Evolutionary conservation across 1,140 invertebrate species (phyloP).

Genomic region (Drosophila busckii): DNA sequence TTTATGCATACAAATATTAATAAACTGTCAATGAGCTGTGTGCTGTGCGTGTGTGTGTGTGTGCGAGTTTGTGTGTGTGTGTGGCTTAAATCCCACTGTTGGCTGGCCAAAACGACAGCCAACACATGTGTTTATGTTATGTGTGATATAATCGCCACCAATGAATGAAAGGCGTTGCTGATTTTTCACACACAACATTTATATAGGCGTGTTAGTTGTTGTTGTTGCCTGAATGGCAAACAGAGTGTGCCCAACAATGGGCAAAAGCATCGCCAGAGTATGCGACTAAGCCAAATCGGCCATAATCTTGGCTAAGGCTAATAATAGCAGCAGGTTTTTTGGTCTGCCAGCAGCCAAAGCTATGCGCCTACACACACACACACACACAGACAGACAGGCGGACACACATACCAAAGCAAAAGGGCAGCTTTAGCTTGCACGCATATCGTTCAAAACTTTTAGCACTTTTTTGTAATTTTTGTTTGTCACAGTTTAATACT

Average conservation of each 20-base stretch:
- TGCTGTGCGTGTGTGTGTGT: conserved; percentile 15
- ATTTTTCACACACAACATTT: conserved; percentile 52
- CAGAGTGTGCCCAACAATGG: conserved; percentile 15
- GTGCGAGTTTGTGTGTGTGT: conserved; percentile 11
- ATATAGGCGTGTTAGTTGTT: too few species aligned
- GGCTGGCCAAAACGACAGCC: conserved; percentile 67
- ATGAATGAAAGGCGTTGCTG: conserved; percentile 64
- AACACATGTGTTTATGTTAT: conserved; percentile 35
- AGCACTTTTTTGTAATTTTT: conserved; percentile 14
- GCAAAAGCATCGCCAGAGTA: neutral
- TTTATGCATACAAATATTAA: conserved; percentile 23
- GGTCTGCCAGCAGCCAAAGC: conserved; percentile 41
- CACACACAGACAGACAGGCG: conserved; percentile 9
- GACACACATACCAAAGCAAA: conserved; percentile 17
- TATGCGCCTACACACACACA: conserved; percentile 42
- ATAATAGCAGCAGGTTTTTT: conserved; percentile 73
- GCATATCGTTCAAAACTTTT: conserved; percentile 28
- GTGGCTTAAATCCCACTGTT: conserved; percentile 46
- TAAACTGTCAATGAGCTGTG: conserved; percentile 43
- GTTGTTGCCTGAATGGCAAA: too few species aligned
- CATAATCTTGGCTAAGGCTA: conserved; percentile 71
- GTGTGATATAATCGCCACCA: conserved; percentile 61
- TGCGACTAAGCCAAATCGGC: conserved; percentile 50
- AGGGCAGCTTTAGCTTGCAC: too few species aligned
- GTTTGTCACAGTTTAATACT: conserved; percentile 19